Evolutionary conservation across 2,113 vertebrate species (phyloP), one percentile per base, ranked within the genome.

Genomic region (Pyxicephalus adspersus): DNA sequence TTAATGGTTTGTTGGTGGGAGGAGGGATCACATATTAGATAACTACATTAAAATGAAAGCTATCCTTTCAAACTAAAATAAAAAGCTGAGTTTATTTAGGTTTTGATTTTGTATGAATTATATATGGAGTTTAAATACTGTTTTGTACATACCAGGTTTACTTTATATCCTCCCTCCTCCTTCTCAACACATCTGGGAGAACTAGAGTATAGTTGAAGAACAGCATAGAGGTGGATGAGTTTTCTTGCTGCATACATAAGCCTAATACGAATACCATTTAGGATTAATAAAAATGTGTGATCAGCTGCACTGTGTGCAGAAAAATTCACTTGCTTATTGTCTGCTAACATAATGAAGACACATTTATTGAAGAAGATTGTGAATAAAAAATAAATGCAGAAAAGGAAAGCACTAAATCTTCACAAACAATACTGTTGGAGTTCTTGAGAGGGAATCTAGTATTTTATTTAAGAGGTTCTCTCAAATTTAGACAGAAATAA

Each of bases 241-340:
- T 74, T 74, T 74, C 60, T 19, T 34, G n/a, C 54, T 38, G 29
- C 55, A 38, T 25, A 60, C 20, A 34, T n/a, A 58, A 31, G n/a
- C 52, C 29, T 22, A 26, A 73, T 73, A 54, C 25, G 58, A 74
- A 74, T 74, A 60, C 38, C 26, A 74, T 74, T 74, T 74, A 74
- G 71, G n/a, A 34, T 34, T 45, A 34, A 58, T n/a, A 58, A 26
- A 25, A 71, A 23, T 57, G 19, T 73, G 51, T 72, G 70, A 22
- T 57, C 70, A 73, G 70, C 52, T 71, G 67, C 67, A 54, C 15
- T 52, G 23, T 52, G 45, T 23, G 23, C 66, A 52, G 23, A 18
- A 71, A 29, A 29, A 20, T 51, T 72, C 26, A 18, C 50, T 72
- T 26, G 26, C 51, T n/a, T 71, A 54, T 54, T 72, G 51, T 72